Percentiles rank a stretch among this genome's conserved stretches.
Evolutionary conservation across 2,113 vertebrate genomes (phyloP).

Genomic region (Bufo gargarizans): DNA sequence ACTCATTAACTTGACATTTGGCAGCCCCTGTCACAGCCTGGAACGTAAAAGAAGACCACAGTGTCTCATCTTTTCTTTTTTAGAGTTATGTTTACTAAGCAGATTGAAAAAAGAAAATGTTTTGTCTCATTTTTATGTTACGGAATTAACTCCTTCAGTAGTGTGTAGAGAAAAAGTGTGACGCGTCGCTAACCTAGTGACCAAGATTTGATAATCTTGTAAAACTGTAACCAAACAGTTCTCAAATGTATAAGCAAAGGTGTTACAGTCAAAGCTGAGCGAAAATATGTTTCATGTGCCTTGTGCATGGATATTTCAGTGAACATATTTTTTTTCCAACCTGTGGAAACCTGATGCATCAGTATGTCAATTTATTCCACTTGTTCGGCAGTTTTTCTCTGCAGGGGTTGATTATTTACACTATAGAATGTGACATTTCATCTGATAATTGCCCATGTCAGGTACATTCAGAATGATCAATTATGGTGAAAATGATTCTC

Average conservation of each 20-base stretch:
- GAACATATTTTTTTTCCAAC: not conserved
- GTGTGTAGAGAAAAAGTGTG: not conserved
- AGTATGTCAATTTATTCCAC: not conserved
- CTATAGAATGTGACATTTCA: not conserved
- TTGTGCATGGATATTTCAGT: not conserved
- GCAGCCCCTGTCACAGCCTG: not conserved
- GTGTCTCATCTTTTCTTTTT: not conserved
- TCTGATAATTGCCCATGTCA: not conserved
- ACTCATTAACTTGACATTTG: slow-evolving; percentile 39
- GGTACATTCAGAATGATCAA: not conserved
- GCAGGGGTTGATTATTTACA: not conserved
- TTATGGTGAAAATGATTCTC: not conserved
- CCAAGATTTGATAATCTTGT: not conserved
- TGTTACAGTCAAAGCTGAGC: not conserved
- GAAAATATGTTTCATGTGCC: not conserved
- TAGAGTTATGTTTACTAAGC: not conserved
- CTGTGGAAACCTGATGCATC: not conserved
- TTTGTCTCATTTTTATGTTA: not conserved
- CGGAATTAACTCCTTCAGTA: not conserved
- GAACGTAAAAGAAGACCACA: not conserved
- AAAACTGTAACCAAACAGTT: not conserved
- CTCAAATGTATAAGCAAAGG: not conserved
- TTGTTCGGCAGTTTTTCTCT: not conserved
- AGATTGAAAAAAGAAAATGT: not conserved
- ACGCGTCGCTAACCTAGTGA: not conserved